Percentiles rank a stretch among this genome's conserved stretches.
phyloP scores from a whole-genome alignment of 2,113 vertebrate species.

The Phylloscopus trochilus region DNA sequence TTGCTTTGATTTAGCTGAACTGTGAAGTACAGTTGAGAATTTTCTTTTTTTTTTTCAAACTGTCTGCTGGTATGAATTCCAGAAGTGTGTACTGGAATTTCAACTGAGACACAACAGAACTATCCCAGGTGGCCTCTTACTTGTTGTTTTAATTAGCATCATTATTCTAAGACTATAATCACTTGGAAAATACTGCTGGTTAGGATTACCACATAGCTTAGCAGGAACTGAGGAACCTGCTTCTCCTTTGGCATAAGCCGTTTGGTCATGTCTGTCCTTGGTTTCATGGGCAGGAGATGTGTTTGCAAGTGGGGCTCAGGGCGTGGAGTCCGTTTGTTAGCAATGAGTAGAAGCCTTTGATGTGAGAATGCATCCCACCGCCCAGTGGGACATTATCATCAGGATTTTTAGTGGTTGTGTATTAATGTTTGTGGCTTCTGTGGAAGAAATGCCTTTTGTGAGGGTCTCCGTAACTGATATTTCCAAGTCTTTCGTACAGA shows the following conservation, averaged over 20 bases:
- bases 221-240: background rate
- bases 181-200: background rate
- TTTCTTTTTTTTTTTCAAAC: background rate
- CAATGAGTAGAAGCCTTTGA: background rate
- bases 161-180: background rate
- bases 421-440: background rate
- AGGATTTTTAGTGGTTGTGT: background rate
- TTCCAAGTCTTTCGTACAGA: background rate
- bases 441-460: background rate
- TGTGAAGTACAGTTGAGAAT: background rate
- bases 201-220: background rate
- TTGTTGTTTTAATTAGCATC: background rate
- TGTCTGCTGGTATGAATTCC: background rate
- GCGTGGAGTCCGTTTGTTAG: rapidly evolving
- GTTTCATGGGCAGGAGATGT: background rate
- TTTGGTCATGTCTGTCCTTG: background rate
- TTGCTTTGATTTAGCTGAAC: background rate
- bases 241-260: background rate
- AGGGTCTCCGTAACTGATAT: background rate
- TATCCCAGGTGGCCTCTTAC: background rate
- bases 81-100: background rate
- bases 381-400: rapidly evolving
- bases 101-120: rapidly evolving
- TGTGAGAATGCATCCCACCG: background rate
- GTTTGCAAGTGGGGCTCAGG: background rate